A percentile compares a stretch with the other conserved stretches of the same genome.
Evolutionary conservation across 2,113 vertebrate genomes (phyloP).

Genomic region (Laterallus jamaicensis): DNA sequence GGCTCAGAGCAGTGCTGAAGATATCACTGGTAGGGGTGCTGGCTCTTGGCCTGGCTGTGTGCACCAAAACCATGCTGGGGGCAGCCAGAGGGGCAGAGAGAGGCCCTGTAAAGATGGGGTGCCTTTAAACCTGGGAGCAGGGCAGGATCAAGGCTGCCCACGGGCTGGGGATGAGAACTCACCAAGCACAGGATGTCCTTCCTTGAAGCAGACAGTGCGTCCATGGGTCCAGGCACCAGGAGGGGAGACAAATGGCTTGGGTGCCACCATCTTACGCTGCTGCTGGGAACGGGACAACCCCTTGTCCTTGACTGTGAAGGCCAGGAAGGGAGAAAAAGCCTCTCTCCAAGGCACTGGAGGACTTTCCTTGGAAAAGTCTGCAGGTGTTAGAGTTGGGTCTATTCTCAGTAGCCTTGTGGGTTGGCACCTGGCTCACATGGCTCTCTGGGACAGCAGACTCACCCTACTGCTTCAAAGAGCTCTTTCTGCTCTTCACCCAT

Average conservation of each 20-base stretch:
- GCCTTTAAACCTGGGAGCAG: neutral
- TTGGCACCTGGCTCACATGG: neutral
- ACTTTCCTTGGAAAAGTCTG: neutral
- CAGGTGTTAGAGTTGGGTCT: neutral
- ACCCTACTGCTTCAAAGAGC: neutral
- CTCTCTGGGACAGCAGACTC: neutral
- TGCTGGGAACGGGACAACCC: neutral
- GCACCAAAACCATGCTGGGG: fast-evolving
- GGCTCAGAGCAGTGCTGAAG: neutral
- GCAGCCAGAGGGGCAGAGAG: neutral
- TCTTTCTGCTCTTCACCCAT: neutral
- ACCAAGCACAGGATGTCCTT: neutral
- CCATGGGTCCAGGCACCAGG: neutral
- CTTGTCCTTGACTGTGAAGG: neutral
- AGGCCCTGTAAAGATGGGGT: neutral
- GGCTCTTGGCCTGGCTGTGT: neutral
- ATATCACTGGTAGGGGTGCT: neutral
- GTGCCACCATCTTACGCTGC: neutral
- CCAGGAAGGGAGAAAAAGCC: neutral
- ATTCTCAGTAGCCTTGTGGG: neutral
- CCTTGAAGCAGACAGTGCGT: neutral
- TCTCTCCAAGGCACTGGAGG: neutral
- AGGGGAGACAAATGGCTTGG: neutral
- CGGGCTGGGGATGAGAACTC: neutral
- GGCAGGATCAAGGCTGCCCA: neutral